Percentiles rank a stretch among this genome's conserved stretches.
Conservation (phyloP, 2,113 vertebrate genomes). For the Sander vitreus region DNA sequence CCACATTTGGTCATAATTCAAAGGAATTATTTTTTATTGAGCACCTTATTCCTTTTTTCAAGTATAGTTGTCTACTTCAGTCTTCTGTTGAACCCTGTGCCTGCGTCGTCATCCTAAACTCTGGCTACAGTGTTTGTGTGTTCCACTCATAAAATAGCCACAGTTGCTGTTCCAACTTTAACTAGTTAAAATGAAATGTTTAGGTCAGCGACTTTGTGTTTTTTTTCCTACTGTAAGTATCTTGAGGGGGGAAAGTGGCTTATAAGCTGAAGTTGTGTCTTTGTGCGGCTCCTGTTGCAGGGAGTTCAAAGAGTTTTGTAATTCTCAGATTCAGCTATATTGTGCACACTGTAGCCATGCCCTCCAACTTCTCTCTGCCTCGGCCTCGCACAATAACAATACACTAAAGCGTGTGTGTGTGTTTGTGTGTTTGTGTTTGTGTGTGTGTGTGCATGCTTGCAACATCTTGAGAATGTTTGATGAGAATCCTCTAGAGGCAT, state of each 20-base stretch:
- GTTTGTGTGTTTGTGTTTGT: slow-evolving; percentile 17
- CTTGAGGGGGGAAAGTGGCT: slow-evolving; percentile 62
- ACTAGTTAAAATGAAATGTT: slow-evolving; percentile 65
- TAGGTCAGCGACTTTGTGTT: slow-evolving; percentile 65
- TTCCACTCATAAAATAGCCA: slow-evolving; percentile 54
- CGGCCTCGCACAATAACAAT: slow-evolving; percentile 35
- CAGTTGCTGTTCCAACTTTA: slow-evolving; percentile 54
- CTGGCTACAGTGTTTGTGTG: slow-evolving; percentile 16
- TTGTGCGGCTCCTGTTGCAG: slow-evolving; percentile 62
- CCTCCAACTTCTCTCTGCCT: slow-evolving; percentile 41
- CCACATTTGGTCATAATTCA: slow-evolving; percentile 39
- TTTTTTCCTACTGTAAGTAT: slow-evolving; percentile 40
- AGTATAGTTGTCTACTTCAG: neutral
- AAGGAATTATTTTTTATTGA: neutral
- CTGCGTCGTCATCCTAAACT: slow-evolving; percentile 36
- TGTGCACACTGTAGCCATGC: slow-evolving; percentile 32
- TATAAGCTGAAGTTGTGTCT: slow-evolving; percentile 60
- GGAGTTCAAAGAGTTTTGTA: slow-evolving; percentile 69
- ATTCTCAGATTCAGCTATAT: slow-evolving; percentile 67
- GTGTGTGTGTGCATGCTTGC: slow-evolving; percentile 3
- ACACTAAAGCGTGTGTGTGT: slow-evolving; percentile 27
- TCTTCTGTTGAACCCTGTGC: slow-evolving; percentile 14
- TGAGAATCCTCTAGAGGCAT: slow-evolving; percentile 76
- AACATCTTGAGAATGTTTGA: slow-evolving; percentile 68
- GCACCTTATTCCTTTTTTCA: slow-evolving; percentile 14